A percentile compares a stretch with the other conserved stretches of the same genome.
These are phyloP conservation scores for Drosophila subquinaria DNA, from an alignment of 2,888 invertebrate species.

Conservation along the genomic window DNA sequence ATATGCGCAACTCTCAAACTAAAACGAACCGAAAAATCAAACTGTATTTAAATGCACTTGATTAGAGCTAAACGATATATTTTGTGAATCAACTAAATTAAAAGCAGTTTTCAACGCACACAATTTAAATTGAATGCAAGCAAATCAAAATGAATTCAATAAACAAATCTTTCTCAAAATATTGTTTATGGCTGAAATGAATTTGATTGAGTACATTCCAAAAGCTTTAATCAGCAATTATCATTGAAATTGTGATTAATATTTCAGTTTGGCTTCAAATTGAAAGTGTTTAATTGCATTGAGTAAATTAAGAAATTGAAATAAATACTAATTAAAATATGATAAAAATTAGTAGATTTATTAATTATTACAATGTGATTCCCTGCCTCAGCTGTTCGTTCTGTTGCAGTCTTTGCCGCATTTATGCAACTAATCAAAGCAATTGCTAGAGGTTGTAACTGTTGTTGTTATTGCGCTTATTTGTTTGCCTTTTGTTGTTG, in stretches of 20 bases:
- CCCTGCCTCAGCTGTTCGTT: slow-evolving; percentile 5
- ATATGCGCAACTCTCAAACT: slow-evolving; percentile 2
- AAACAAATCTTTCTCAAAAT: not conserved
- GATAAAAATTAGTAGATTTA: not conserved
- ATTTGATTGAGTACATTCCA: not conserved
- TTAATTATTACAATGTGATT: not conserved
- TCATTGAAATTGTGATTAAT: slow-evolving; percentile 6
- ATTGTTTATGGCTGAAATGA: not conserved
- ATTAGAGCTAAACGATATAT: not conserved
- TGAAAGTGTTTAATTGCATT: not conserved
- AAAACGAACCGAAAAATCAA: slow-evolving; percentile 6
- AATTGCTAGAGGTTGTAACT: slow-evolving; percentile 28
- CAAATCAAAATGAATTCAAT: not conserved
- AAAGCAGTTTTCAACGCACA: not conserved
- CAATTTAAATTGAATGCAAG: not conserved
- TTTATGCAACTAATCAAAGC: slow-evolving; percentile 60
- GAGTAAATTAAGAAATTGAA: not conserved
- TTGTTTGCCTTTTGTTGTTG: slow-evolving; percentile 15
- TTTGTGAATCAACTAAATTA: not conserved
- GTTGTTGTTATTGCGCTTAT: slow-evolving; percentile 27
- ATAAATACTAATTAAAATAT: not conserved
- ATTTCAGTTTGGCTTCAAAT: not conserved
- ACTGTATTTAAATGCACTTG: slow-evolving; percentile 21
- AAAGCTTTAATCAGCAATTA: not conserved
- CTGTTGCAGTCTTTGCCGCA: slow-evolving; percentile 19